These are phyloP conservation scores for Haliclona indistincta DNA, from an alignment of 37 sponge, comb jelly and placozoan species.

Conservation along the genomic window DNA sequence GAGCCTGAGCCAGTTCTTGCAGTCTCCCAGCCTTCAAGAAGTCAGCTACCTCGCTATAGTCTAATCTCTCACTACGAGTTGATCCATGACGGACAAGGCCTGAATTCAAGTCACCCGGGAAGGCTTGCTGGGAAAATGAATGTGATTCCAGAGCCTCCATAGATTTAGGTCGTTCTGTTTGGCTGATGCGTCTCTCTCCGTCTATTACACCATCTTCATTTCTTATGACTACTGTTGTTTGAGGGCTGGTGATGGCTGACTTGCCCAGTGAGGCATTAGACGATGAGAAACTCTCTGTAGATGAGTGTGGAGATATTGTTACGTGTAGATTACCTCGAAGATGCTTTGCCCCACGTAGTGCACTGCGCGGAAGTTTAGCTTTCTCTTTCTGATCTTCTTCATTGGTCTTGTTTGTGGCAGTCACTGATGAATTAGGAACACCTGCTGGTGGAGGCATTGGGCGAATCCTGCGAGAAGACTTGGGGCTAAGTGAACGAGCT, in stretches of 20 bases:
- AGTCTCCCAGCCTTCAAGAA: slow-evolving; percentile 16
- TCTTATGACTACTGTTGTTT: not conserved
- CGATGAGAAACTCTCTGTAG: slow-evolving; percentile 1
- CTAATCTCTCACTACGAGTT: slow-evolving; percentile 35
- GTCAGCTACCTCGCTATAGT: slow-evolving; percentile 13
- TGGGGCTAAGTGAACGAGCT: slow-evolving; percentile 67
- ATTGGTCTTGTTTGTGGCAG: not conserved
- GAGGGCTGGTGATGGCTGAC: not conserved
- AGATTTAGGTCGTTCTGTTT: slow-evolving; percentile 1
- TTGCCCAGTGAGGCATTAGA: not conserved
- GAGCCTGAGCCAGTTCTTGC: not conserved
- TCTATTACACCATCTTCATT: too few relatives aligned
- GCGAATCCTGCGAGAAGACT: slow-evolving; percentile 36
- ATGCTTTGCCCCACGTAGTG: not conserved
- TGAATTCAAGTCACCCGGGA: not conserved
- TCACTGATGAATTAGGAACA: not conserved
- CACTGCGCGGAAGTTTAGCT: not conserved
- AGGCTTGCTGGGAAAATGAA: not conserved
- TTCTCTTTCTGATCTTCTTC: not conserved
- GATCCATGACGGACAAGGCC: not conserved
- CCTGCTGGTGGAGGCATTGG: not conserved
- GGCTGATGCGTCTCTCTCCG: not conserved
- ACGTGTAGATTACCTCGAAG: not conserved
- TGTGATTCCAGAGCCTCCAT: not conserved
- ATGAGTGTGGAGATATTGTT: too few relatives aligned